Base-by-base conservation (phyloP, 2,888 invertebrate genomes). In the Noctua janthina region DNA sequence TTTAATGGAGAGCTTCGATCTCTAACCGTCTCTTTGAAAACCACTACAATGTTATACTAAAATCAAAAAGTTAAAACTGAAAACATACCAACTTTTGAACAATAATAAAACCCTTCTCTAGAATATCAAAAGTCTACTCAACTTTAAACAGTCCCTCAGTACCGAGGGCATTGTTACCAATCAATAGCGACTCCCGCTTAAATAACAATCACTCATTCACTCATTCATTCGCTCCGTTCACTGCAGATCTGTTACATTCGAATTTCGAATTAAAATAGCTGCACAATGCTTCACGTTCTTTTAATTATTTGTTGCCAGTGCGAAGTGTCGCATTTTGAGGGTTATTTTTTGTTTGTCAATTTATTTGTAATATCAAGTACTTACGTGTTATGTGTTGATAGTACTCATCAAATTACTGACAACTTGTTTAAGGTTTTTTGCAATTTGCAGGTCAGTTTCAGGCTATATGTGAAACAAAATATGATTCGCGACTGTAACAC, bases 131-230 rank as follows among this genome's bases (percentile, higher is more conserved):
- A 0, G 29, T n/a, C 84, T 86, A 74, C n/a, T 49, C 51, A 59
- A 64, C 59, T 74, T 46, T 71, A 67, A 69, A 56, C 17, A 43
- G 72, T 67, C 68, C 85, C 76, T 78, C 29, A 56, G 68, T 66
- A 77, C 79, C 62, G 66, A 79, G 86, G 77, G 80, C 78, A 87
- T 90, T 90, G 90, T 89, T 81, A 71, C 79, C 89, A 90, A 89
- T 89, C 89, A 89, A 89, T 89, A 89, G 87, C 83, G 81, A 83
- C 75, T 80, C 79, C 81, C 79, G 84, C 79, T 89, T 90, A 87
- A 89, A 86, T 89, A 90, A 89, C 90, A 90, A 89, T 86, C 87
- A 80, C 56, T 85, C 88, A 85, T 85, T 89, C 85, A 88, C 46
- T 76, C 88, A 86, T 86, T 89, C 88, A 88, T 43, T 76, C 59